Conservation (phyloP, 53 echinoderm and acorn worm species). For the Luidia sarsii region DNA sequence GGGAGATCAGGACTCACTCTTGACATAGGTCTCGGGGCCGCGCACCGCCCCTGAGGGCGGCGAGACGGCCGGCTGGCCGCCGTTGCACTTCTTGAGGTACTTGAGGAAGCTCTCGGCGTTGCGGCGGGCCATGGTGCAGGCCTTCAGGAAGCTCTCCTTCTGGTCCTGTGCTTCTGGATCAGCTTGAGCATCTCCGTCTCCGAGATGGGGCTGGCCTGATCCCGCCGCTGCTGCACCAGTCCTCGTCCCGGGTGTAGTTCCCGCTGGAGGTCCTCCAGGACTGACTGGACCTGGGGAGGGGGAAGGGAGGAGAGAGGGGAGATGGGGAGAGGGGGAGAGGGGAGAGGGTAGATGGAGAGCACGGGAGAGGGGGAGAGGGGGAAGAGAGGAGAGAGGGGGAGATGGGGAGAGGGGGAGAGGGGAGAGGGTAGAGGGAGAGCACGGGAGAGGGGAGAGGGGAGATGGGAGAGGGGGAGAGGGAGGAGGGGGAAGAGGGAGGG, state of each 20-base stretch:
- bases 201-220: conserved; percentile 56
- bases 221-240: conserved; percentile 76
- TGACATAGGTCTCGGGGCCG: conserved; percentile 87
- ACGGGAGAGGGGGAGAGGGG: no score
- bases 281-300: conserved; percentile 84
- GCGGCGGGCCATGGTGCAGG: conserved; percentile 94
- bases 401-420: no score
- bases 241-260: conserved; percentile 96
- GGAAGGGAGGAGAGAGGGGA: neutral
- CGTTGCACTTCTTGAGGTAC: conserved; percentile 98
- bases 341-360: no score
- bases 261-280: conserved; percentile 84
- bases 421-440: no score
- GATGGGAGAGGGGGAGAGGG: no score
- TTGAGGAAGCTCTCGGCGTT: conserved; percentile 97
- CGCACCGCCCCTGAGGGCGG: conserved; percentile 25
- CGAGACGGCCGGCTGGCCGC: conserved; percentile 41
- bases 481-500: no score
- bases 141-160: conserved; percentile 96
- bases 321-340: neutral
- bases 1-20: conserved; percentile 73
- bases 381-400: no score
- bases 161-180: conserved; percentile 93
- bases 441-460: no score
- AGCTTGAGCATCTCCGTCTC: conserved; percentile 77